A percentile compares a stretch with the other conserved stretches of the same genome.
Evolutionary conservation across 2,888 invertebrate species (phyloP).

Genomic region (Scrobipalpa costella): DNA sequence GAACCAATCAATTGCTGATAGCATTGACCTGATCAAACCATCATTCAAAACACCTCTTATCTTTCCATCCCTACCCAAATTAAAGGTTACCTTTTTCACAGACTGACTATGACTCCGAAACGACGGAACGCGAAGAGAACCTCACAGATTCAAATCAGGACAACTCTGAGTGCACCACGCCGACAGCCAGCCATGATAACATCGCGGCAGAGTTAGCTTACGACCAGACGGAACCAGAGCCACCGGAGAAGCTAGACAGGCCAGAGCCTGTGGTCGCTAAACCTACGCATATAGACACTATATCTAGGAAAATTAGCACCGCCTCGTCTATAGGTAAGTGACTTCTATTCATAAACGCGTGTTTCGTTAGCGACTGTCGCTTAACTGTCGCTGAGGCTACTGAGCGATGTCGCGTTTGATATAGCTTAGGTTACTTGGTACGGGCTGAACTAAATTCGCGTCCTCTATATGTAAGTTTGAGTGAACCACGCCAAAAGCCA

Average conservation of each 20-base stretch:
- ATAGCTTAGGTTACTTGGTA: too few relatives aligned
- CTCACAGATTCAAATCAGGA: conserved; percentile 78
- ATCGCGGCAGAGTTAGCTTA: conserved; percentile 67
- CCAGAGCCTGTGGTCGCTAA: conserved; percentile 31
- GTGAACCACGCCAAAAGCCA: conserved; percentile 77
- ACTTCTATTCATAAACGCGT: neutral
- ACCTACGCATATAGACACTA: conserved; percentile 42
- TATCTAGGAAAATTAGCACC: conserved; percentile 67
- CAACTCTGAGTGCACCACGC: conserved; percentile 79
- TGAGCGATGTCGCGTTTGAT: too few relatives aligned
- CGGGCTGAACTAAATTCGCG: too few relatives aligned
- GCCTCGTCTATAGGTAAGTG: conserved; percentile 46
- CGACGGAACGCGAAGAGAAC: conserved; percentile 77
- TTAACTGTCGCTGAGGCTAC: too few relatives aligned
- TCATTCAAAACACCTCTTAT: too few relatives aligned
- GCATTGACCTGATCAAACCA: neutral
- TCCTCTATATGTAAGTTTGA: conserved; percentile 40
- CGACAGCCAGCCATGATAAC: conserved; percentile 75
- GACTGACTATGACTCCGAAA: conserved; percentile 78
- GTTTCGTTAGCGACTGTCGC: too few relatives aligned
- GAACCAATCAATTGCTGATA: neutral
- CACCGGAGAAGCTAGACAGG: conserved; percentile 5
- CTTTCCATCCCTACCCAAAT: too few relatives aligned
- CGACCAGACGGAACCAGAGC: conserved; percentile 42
- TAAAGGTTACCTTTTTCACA: too few relatives aligned